Evolutionary conservation across 2,113 vertebrate genomes (phyloP).

Genomic region (Gadus macrocephalus): DNA sequence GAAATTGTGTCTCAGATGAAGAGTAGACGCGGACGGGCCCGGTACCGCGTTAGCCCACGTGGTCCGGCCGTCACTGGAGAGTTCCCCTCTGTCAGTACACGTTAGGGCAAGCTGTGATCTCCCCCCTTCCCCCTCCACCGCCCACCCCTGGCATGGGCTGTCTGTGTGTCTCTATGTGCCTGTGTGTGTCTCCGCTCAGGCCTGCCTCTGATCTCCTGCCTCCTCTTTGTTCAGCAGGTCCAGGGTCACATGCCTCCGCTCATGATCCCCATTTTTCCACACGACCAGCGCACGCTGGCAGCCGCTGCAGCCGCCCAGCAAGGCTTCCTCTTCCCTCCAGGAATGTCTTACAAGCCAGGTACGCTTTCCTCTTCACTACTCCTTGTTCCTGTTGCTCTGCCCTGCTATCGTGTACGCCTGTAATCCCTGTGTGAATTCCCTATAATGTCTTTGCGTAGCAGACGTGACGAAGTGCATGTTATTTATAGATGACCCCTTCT

Average conservation of each 20-base stretch:
- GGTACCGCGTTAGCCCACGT: constrained; percentile 71
- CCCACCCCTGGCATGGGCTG: constrained; percentile 14
- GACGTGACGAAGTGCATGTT: too few species aligned
- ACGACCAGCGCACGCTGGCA: constrained; percentile 99
- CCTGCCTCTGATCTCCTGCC: constrained; percentile 88
- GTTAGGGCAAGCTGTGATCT: constrained; percentile 85
- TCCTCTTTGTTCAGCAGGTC: constrained; percentile 89
- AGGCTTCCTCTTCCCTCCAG: constrained; percentile 98
- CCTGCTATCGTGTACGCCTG: not conserved
- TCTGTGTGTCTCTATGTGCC: constrained; percentile 58
- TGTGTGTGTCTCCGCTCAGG: constrained; percentile 77
- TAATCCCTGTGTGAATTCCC: too few species aligned
- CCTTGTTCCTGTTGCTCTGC: not conserved
- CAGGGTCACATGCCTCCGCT: constrained; percentile 99
- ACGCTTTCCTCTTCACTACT: constrained; percentile 42
- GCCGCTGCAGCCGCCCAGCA: constrained; percentile 98
- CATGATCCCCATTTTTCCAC: constrained; percentile 99
- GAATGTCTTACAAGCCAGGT: constrained; percentile 99
- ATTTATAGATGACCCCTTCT: too few species aligned
- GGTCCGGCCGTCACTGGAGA: constrained; percentile 65
- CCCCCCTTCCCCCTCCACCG: constrained; percentile 57
- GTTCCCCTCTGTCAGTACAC: constrained; percentile 76
- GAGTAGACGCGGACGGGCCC: constrained; percentile 57
- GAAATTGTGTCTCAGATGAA: constrained; percentile 70
- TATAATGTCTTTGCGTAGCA: too few species aligned